phyloP scores from a whole-genome alignment of 2,888 invertebrate genomes.

The Bursaphelenchus okinawaensis region DNA sequence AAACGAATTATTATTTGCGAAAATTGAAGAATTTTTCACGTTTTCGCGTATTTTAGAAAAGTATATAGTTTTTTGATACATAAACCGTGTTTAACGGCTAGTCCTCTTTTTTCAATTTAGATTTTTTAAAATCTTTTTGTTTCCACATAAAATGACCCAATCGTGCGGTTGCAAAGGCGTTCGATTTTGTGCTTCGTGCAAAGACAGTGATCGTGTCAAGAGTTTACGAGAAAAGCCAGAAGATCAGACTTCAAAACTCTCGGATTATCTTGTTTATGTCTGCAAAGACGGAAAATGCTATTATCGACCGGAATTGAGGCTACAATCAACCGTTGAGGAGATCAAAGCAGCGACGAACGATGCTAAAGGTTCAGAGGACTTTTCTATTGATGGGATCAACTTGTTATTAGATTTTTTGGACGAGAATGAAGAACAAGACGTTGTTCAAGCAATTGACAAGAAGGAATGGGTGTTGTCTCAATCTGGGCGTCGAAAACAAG shows the following conservation, averaged over 20 bases:
- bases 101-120: too few relatives aligned
- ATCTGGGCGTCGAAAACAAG: constrained; percentile 83
- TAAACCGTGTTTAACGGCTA: too few relatives aligned
- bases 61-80: too few relatives aligned
- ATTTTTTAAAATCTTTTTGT: too few relatives aligned
- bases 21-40: too few relatives aligned
- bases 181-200: constrained; percentile 80
- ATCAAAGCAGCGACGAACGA: background rate
- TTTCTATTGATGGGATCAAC: constrained; percentile 55
- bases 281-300: constrained; percentile 23
- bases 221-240: constrained; percentile 29
- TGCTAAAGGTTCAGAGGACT: background rate
- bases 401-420: constrained; percentile 69
- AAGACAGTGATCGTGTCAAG: constrained; percentile 65
- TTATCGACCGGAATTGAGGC: background rate
- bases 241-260: constrained; percentile 9
- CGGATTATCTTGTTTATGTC: constrained; percentile 31
- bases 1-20: too few relatives aligned
- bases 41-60: too few relatives aligned
- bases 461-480: constrained; percentile 85
- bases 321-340: constrained; percentile 3
- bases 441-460: constrained; percentile 71
- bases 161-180: constrained; percentile 85
- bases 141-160: background rate
- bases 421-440: constrained; percentile 66